Conservation (phyloP, 2,888 invertebrate species). For the Azorinus chamasolen region DNA sequence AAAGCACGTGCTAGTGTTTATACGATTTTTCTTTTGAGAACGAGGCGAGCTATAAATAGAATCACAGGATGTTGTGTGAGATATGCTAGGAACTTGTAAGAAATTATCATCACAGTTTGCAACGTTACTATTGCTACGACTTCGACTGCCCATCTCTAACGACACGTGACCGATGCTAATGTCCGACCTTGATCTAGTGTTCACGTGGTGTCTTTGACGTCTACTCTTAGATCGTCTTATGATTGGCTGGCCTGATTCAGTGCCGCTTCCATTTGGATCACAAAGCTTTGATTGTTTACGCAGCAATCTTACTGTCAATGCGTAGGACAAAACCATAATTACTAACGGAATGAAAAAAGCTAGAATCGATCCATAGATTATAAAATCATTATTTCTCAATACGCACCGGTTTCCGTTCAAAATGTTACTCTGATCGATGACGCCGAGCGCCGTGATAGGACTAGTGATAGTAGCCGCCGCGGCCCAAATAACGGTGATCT, state of each 20-base stretch:
- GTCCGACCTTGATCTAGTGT: background rate
- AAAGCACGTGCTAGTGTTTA: constrained; percentile 32
- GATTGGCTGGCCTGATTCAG: constrained; percentile 71
- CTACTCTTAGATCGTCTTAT: constrained; percentile 76
- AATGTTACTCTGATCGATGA: constrained; percentile 89
- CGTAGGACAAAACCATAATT: constrained; percentile 98
- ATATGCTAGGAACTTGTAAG: constrained; percentile 37
- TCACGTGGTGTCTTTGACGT: constrained; percentile 12
- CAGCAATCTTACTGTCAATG: constrained; percentile 95
- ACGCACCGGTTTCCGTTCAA: constrained; percentile 89
- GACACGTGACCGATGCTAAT: background rate
- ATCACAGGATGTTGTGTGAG: constrained; percentile 52
- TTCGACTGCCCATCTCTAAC: constrained; percentile 30
- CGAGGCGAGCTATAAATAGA: constrained; percentile 32
- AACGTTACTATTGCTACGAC: constrained; percentile 29
- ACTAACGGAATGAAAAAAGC: constrained; percentile 98
- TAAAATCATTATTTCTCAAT: constrained; percentile 85
- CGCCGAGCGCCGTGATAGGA: constrained; percentile 86
- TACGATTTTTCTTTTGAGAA: background rate
- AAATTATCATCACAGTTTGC: constrained; percentile 19
- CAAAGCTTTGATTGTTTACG: constrained; percentile 90
- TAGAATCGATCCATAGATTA: constrained; percentile 96
- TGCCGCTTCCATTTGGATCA: constrained; percentile 51
- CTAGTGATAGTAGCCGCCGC: constrained; percentile 89
- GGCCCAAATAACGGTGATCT: constrained; percentile 95